Evolutionary conservation across 2,113 vertebrate species (phyloP), one percentile per base, ranked within the genome.

Genomic region (Acrocephalus arundinaceus): DNA sequence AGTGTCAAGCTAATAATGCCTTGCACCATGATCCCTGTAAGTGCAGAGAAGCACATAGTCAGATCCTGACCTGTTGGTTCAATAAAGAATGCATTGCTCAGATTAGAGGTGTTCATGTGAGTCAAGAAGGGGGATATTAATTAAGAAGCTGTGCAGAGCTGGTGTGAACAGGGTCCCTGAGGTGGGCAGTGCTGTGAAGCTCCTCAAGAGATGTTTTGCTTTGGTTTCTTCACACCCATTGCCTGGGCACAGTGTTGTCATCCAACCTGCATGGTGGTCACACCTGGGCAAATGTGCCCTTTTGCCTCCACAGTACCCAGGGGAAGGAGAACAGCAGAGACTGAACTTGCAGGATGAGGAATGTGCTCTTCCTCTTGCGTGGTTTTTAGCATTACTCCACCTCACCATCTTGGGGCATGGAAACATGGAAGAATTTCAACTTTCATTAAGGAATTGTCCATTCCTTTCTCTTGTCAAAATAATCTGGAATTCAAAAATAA

Each of bases 221-320:
- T 7, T 46, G 62, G 6, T 41, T 62, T 30, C 27, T 66, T 77
- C 61, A 55, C 30, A 31, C 5, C 15, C 7, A 11, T 37, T 81
- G 21, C 31, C 27, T 16, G 52, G 28, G 8, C 27, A 48, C 9
- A 22, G 9, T 0, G 1, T 27, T 65, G 31, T 51, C 49, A 76
- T 27, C 41, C 49, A 63, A 0, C 14, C 37, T 63, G 30, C 3
- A 0, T 6, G 1, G 51, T 57, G 39, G 7, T 41, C 37, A 62
- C 24, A 49, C 1, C 9, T 73, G 49, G 21, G 31, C 46, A 84
- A 20, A 25, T 66, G 28, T 62, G 25, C 13, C 10, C 9, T 10
- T 89, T 54, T 15, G 5, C 33, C 13, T 31, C 37, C 18, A 19
- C 25, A 31, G 25, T 5, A 1, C 24, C n/a, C 17, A n/a, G 22